These are phyloP conservation scores for Kobus ellipsiprymnus DNA, from an alignment of 2,113 vertebrate species.

Conservation along the genomic window DNA sequence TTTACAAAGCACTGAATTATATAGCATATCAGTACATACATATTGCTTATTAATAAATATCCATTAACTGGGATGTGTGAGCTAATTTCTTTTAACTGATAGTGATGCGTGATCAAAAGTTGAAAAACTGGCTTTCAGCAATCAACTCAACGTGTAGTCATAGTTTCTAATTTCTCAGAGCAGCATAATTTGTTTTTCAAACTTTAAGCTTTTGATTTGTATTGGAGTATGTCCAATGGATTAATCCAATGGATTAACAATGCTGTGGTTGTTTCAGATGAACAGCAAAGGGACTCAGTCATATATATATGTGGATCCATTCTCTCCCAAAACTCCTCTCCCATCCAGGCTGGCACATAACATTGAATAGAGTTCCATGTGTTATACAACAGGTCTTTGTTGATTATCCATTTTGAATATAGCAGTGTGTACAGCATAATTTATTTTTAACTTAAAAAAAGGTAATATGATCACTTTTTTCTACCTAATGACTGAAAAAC, in stretches of 20 bases:
- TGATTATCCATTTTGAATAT: background rate
- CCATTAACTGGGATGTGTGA: background rate
- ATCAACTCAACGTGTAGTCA: background rate
- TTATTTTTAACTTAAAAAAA: background rate
- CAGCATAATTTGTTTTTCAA: background rate
- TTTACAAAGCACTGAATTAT: background rate
- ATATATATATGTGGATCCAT: accelerated
- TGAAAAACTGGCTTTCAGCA: background rate
- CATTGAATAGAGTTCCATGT: background rate
- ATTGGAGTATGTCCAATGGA: background rate
- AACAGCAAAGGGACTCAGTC: background rate
- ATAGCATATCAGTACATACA: background rate
- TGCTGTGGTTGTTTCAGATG: background rate
- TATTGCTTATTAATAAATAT: background rate
- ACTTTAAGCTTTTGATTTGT: background rate
- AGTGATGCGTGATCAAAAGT: background rate
- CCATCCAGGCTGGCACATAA: background rate
- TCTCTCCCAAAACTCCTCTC: background rate
- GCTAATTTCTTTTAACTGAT: background rate
- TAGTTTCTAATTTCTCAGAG: background rate
- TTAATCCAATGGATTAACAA: background rate
- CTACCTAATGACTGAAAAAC: background rate
- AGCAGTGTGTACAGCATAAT: background rate
- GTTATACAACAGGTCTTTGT: background rate
- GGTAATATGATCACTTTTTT: background rate